Conservation (phyloP, 2,888 invertebrate genomes). For the Alentia gelatinosa region DNA sequence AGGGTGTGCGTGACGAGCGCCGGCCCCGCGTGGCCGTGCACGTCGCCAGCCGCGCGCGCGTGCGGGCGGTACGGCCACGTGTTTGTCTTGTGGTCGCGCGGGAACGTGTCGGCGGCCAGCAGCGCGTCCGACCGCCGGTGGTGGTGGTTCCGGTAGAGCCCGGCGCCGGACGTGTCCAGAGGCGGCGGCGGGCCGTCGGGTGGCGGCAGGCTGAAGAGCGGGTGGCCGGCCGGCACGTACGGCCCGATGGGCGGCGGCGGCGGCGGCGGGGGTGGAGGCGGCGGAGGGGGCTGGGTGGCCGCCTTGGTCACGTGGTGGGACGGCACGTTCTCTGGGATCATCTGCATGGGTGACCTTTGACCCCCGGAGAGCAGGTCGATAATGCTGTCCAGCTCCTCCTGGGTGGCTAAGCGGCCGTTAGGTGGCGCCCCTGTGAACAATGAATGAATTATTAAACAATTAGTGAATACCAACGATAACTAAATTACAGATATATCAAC, state of each 20-base stretch:
- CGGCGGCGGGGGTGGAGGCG: not conserved
- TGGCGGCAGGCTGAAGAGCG: not conserved
- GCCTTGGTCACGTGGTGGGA: not conserved
- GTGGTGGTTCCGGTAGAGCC: not conserved
- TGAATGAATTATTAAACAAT: too few relatives aligned
- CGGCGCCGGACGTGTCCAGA: not conserved
- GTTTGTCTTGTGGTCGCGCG: conserved; percentile 55
- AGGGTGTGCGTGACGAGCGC: conserved; percentile 11
- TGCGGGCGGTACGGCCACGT: conserved; percentile 55
- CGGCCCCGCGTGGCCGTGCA: not conserved
- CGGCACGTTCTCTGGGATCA: conserved; percentile 54
- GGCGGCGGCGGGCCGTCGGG: conserved; percentile 6
- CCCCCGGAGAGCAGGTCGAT: conserved; percentile 75
- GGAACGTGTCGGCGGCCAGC: not conserved
- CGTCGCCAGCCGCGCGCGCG: not conserved
- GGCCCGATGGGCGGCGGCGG: not conserved
- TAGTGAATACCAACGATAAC: too few relatives aligned
- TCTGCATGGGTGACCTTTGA: conserved; percentile 46
- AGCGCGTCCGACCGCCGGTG: conserved; percentile 27
- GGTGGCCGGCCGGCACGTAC: not conserved
- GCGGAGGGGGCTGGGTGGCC: not conserved
- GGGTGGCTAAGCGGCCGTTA: conserved; percentile 70
- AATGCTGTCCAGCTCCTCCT: conserved; percentile 77
- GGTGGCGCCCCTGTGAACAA: conserved; percentile 41
- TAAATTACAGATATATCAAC: too few relatives aligned